A percentile compares a stretch with the other conserved stretches of the same genome.
These are phyloP conservation scores for Corydoras sp. DNA, from an alignment of 2,113 vertebrate species.

Conservation along the genomic window DNA sequence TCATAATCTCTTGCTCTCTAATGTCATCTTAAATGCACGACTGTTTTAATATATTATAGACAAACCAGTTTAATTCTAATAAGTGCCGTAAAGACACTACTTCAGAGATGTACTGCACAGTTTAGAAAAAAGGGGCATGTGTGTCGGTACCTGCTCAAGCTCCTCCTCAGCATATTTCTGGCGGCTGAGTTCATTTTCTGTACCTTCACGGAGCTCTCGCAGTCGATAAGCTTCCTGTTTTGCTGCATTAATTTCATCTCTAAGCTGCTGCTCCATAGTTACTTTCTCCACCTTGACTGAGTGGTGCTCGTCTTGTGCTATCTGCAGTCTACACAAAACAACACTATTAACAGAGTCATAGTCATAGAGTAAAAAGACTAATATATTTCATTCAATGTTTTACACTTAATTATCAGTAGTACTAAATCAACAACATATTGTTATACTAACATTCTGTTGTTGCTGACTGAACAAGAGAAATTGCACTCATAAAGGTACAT, in stretches of 20 bases:
- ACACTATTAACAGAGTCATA: neutral
- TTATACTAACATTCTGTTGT: too few relatives aligned
- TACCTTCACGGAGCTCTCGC: conserved; percentile 77
- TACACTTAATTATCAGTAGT: too few relatives aligned
- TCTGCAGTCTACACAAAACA: conserved; percentile 72
- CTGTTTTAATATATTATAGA: too few relatives aligned
- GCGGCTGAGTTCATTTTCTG: conserved; percentile 80
- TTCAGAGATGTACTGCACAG: neutral
- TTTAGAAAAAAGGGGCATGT: neutral
- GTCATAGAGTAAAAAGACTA: too few relatives aligned
- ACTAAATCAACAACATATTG: too few relatives aligned
- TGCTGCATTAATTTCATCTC: conserved; percentile 79
- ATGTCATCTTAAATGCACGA: too few relatives aligned
- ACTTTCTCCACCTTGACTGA: conserved; percentile 88
- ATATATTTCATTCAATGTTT: too few relatives aligned
- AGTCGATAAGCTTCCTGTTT: conserved; percentile 86
- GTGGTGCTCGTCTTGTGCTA: conserved; percentile 87
- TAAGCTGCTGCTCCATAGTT: conserved; percentile 83
- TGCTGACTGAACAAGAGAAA: too few relatives aligned
- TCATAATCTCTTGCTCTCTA: too few relatives aligned
- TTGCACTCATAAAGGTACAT: too few relatives aligned
- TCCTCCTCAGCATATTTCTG: conserved; percentile 92
- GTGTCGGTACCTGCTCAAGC: conserved; percentile 78
- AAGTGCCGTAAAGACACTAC: too few relatives aligned
- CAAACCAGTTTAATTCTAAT: too few relatives aligned